Evolutionary conservation across 2,888 invertebrate species (phyloP).

Genomic region (Zhengitettix transpicula): DNA sequence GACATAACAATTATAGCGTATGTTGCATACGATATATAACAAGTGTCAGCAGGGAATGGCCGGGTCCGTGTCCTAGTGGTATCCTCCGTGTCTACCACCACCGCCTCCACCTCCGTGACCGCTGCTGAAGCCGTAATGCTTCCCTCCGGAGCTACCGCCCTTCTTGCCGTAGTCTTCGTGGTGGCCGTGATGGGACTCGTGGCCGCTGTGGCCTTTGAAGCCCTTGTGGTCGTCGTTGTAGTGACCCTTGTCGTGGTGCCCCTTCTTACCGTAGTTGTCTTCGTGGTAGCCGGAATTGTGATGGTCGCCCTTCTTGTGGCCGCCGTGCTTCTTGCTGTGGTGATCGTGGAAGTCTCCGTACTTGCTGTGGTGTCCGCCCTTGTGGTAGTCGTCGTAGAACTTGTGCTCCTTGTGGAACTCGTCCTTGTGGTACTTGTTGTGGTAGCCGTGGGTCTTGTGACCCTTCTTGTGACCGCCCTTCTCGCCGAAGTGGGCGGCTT

Average conservation of each 20-base stretch:
- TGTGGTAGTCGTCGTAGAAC: slow-evolving; percentile 73
- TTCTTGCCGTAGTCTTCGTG: slow-evolving; percentile 63
- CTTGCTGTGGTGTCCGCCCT: slow-evolving; percentile 64
- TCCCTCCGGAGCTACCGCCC: slow-evolving; percentile 57
- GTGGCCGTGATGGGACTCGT: slow-evolving; percentile 58
- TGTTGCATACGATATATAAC: too few species aligned
- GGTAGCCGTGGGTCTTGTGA: slow-evolving; percentile 72
- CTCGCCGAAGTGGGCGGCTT: slow-evolving; percentile 45
- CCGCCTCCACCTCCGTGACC: slow-evolving; percentile 18
- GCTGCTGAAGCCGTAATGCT: slow-evolving; percentile 48
- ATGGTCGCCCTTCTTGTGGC: slow-evolving; percentile 65
- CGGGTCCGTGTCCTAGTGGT: too few species aligned
- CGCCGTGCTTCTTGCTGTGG: slow-evolving; percentile 67
- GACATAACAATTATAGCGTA: too few species aligned
- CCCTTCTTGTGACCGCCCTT: slow-evolving; percentile 68
- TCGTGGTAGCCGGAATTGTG: slow-evolving; percentile 59
- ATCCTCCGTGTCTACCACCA: too few species aligned
- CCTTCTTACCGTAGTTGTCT: slow-evolving; percentile 64
- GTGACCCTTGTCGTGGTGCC: slow-evolving; percentile 62
- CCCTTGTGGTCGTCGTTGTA: slow-evolving; percentile 66
- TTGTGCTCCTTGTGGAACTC: slow-evolving; percentile 76
- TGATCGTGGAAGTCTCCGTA: slow-evolving; percentile 58
- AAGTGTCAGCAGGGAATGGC: too few species aligned
- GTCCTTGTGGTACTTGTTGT: slow-evolving; percentile 69
- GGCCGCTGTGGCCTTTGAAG: slow-evolving; percentile 60